Conservation (phyloP, 2,888 invertebrate species). For the Heliconius charithonia region DNA sequence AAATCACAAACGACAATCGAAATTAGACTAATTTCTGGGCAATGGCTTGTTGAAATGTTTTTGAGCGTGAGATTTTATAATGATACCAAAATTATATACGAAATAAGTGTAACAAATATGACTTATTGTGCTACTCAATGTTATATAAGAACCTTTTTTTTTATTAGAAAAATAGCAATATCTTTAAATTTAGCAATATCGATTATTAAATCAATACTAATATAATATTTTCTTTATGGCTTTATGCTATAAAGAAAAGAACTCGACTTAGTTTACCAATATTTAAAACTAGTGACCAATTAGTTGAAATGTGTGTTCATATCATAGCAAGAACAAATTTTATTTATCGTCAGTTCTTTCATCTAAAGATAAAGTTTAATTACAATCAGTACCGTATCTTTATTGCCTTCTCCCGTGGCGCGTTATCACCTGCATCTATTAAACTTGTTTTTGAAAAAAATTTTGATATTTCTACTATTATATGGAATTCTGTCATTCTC, state of each 20-base stretch:
- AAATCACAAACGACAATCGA: conserved; percentile 38
- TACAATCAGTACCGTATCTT: conserved; percentile 55
- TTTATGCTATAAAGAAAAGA: conserved; percentile 10
- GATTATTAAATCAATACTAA: no score
- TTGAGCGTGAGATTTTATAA: conserved; percentile 35
- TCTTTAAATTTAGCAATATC: no score
- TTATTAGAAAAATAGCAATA: not conserved
- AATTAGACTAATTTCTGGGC: conserved; percentile 41
- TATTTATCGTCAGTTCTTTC: conserved; percentile 49
- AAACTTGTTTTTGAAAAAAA: conserved; percentile 53
- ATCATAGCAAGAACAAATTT: conserved; percentile 49
- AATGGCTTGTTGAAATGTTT: conserved; percentile 32
- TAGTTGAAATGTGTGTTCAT: conserved; percentile 37
- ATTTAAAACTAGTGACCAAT: conserved; percentile 36
- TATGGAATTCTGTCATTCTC: conserved; percentile 50
- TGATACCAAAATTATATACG: conserved; percentile 12
- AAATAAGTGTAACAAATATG: not conserved
- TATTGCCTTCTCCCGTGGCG: conserved; percentile 59
- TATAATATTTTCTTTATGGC: no score
- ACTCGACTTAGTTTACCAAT: not conserved
- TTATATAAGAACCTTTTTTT: not conserved
- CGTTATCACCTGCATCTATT: conserved; percentile 54
- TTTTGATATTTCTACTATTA: conserved; percentile 53
- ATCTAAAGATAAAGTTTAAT: conserved; percentile 54
- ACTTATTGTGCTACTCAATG: not conserved